Base-by-base conservation (phyloP, 2,888 invertebrate species). In the Tenthredo notha region DNA sequence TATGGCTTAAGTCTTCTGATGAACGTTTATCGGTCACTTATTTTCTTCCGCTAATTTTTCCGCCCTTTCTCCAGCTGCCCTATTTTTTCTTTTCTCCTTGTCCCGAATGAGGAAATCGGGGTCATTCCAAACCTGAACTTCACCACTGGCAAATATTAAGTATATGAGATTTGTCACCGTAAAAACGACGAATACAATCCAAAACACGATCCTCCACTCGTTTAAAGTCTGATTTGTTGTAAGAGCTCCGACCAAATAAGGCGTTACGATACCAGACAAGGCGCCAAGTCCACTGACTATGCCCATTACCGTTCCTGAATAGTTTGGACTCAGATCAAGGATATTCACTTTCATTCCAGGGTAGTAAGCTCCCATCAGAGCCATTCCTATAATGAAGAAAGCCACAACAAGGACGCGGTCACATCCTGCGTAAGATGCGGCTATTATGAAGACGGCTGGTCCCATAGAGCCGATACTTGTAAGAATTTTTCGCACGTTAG, bases 261-360 rank as follows among this genome's bases (percentile, higher is more conserved):
- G 96, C 1, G 95, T 95, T 61, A 96, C 94, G 88, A 96, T 95
- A 80, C 96, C 96, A 0, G 96, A 95, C n/a, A 96, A 94, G 2
- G 96, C 96, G 54, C 96, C 96, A 83, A 96, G 95, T 0, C 96
- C 96, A 89, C 96, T 96, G 12, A 96, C 96, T 40, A 96, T 95
- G 4, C 96, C 96, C 96, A 96, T 96, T 85, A 96, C 93, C 0
- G 96, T 96, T 5, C 95, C 96, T 0, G 96, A 95, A 90, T 95
- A 96, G 92, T 96, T 96, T 80, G 95, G 95, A 92, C 95, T 96
- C 88, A 96, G 94, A 91, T 96, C 96, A 84, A 96, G 92, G 0
- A 96, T 95, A 92, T 96, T 96, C 43, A 96, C 95, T 92, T 96
- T 96, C 95, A 96, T 95, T 85, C 96, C 96, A 0, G 96, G 96